These are phyloP conservation scores for Heliconius hermathena DNA, from an alignment of 1,140 invertebrate genomes.

Conservation along the genomic window DNA sequence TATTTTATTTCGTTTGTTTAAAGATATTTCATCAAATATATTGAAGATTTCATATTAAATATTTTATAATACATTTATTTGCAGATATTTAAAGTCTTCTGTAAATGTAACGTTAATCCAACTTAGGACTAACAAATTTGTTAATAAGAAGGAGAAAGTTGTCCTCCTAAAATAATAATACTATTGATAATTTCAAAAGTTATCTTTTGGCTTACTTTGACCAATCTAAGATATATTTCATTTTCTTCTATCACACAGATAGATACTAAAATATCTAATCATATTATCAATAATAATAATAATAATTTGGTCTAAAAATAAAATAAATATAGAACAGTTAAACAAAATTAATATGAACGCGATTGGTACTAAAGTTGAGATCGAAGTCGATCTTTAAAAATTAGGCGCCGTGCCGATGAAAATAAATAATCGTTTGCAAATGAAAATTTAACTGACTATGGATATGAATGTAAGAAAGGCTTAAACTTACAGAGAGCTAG, in stretches of 20 bases:
- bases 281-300: neutral
- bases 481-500: constrained; percentile 86
- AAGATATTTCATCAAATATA: neutral
- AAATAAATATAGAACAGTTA: neutral
- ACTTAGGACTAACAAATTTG: neutral
- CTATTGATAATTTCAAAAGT: neutral
- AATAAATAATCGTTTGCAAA: constrained; percentile 79
- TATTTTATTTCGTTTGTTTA: neutral
- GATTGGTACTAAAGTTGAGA: constrained; percentile 31
- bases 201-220: neutral
- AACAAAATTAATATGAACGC: constrained; percentile 29
- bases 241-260: constrained; percentile 4
- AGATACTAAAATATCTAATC: neutral
- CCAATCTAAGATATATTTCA: neutral
- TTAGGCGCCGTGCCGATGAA: constrained; percentile 75
- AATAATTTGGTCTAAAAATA: constrained; percentile 1
- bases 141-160: neutral
- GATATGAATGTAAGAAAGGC: constrained; percentile 42
- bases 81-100: neutral
- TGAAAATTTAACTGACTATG: constrained; percentile 73
- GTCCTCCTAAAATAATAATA: neutral
- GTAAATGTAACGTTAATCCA: neutral
- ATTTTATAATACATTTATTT: neutral
- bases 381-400: constrained; percentile 54
- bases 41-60: neutral